phyloP scores from a whole-genome alignment of 2,797 vertebrate species.

The Sardinella longiceps region DNA sequence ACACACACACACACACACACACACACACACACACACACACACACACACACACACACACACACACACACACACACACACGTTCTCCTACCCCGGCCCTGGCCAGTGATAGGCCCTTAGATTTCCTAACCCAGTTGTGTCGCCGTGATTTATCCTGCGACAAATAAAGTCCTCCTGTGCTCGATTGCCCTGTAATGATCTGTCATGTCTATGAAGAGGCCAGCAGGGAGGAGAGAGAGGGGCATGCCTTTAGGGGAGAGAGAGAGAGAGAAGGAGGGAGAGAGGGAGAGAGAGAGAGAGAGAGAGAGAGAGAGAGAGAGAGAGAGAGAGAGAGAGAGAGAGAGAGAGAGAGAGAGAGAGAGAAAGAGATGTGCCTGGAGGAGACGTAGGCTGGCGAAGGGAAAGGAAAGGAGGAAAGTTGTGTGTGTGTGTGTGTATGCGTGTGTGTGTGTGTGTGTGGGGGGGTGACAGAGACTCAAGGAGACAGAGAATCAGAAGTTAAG shows the following conservation, averaged over 20 bases:
- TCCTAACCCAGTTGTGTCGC: constrained; percentile 63
- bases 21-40: not conserved
- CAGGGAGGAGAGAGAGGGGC: constrained; percentile 51
- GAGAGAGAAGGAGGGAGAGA: constrained; percentile 35
- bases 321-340: constrained; percentile 5
- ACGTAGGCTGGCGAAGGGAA: not conserved
- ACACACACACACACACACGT: not conserved
- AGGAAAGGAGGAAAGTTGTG: not conserved
- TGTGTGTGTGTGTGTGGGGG: no score
- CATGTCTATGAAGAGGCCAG: constrained; percentile 48
- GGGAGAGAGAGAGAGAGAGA: not conserved
- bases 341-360: not conserved
- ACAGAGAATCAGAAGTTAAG: constrained; percentile 22
- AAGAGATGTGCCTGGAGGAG: constrained; percentile 4
- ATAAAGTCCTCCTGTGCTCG: constrained; percentile 61
- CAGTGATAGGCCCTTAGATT: constrained; percentile 55
- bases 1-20: not conserved
- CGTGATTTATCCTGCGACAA: constrained; percentile 73
- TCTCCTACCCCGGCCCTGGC: not conserved
- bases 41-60: not conserved
- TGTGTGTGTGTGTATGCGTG: no score
- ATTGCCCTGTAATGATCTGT: constrained; percentile 70
- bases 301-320: not conserved
- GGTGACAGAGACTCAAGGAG: not conserved
- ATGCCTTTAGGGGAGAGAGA: constrained; percentile 47